Evolutionary conservation across 2,888 invertebrate species (phyloP), one percentile per base, ranked within the genome.

Genomic region (Latheticus oryzae): DNA sequence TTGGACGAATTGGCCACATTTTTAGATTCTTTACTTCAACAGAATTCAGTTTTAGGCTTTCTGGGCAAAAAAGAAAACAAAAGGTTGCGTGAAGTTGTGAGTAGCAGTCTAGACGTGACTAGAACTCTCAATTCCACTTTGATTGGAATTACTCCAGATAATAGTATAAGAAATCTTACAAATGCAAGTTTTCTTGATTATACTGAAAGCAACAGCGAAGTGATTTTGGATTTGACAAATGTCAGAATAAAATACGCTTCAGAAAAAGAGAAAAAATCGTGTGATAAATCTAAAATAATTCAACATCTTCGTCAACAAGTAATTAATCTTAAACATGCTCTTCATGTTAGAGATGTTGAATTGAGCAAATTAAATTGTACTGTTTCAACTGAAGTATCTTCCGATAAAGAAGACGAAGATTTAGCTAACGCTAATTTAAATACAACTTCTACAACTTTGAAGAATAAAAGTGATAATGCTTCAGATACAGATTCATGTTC

Each of bases 401-500:
- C 60, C 5, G 66, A 64, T 21, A 65, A 61, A 60, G 35, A 61
- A 59, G 35, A 62, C 28, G 64, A 63, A 26, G 68, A 66, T 26
- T 60, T 67, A 24, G 53, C 63, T 13, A 61, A 65, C 30, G 58
- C 54, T 9, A 30, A 61, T 3, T 57, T 57, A 21, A 62, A 42
- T 13, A 65, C 64, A 16, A 65, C 69, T 8, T 65, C 70, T 0
- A 70, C 70, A 5, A 69, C 67, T 1, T 57, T 73, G 5, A 76
- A 73, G 60, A 67, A 64, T 17, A 61, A 68, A 45, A 71, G 68
- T 23, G 75, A 74, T 7, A 70, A 69, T 48, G 80, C 80, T 3
- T 84, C 87, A 1, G 93, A 93, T 72, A 91, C 92, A 0, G 93
- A 94, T 73, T 87, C 90, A 19, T 93, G 93, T 88, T 93, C 93